Evolutionary conservation across 2,113 vertebrate species (phyloP).

Genomic region (Corvus cornix): DNA sequence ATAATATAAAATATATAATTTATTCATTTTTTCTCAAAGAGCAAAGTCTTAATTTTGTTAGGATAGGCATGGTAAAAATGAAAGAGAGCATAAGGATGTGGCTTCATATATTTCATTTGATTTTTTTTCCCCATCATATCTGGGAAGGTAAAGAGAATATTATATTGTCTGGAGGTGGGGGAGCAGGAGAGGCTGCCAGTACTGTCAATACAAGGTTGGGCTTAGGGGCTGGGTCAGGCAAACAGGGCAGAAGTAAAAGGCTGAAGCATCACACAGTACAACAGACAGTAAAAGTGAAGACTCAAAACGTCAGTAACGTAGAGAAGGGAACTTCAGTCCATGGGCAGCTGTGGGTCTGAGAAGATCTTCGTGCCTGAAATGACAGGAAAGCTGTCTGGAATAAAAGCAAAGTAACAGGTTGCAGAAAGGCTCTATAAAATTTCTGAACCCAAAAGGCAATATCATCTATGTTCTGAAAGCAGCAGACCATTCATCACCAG

Average conservation of each 20-base stretch:
- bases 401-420: neutral
- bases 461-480: neutral
- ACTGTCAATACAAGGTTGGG: neutral
- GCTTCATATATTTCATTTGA: neutral
- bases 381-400: neutral
- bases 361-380: neutral
- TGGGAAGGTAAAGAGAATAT: neutral
- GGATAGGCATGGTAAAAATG: neutral
- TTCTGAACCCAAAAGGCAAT: neutral
- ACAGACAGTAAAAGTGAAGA: neutral
- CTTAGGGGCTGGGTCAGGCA: neutral
- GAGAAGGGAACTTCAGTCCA: neutral
- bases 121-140: neutral
- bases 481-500: neutral
- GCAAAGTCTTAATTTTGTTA: neutral
- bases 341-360: neutral
- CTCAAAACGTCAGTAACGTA: neutral
- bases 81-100: neutral
- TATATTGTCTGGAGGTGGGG: too few species aligned
- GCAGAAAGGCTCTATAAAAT: neutral
- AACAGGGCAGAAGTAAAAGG: neutral
- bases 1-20: neutral
- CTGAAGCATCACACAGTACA: neutral
- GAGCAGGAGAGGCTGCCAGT: neutral
- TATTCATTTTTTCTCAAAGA: neutral